Evolutionary conservation across 1,140 invertebrate species (phyloP), one percentile per base, ranked within the genome.

Genomic region (Bombus turneri): DNA sequence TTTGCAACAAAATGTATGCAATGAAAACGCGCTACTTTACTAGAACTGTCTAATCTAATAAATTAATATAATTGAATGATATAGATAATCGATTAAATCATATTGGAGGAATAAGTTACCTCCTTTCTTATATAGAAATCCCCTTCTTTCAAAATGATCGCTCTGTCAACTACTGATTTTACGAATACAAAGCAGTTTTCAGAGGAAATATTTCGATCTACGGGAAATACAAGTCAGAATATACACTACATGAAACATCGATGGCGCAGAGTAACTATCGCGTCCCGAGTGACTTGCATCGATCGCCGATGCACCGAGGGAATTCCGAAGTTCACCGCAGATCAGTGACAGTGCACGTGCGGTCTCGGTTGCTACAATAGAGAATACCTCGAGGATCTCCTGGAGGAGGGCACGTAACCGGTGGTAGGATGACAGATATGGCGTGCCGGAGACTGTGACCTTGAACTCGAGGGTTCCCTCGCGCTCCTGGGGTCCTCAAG

Each of bases 401-500:
- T 92, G 72, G 88, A 72, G 43, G 88, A 92, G 86, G 92, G 91
- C 75, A 87, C 85, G 86, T 91, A 91, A 86, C 85, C 91, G 87
- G 86, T 89, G 47, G 91, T 88, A 72, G 93, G 92, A 93, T 93
- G 92, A 93, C 93, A 94, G 87, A 94, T 92, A 89, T 94, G 93
- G 88, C 92, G 91, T 83, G 93, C 77, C 75, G 92, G 88, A n/a
- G 90, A 93, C 69, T 92, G 88, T 71, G 93, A 87, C 90, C 90
- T 93, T 90, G 92, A 94, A 88, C 92, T 87, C 75, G 90, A 90
- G 64, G 91, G 86, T 83, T 93, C 90, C 84, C 89, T 91, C 43
- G 90, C 88, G 76, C 90, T 93, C 87, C 90, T 93, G 64, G 94
- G 94, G 90, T 94, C 93, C 89, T 94, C 93, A 66, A 94, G 93